Base-by-base conservation (phyloP, 2,113 vertebrate species). In the Myiozetetes cayanensis region DNA sequence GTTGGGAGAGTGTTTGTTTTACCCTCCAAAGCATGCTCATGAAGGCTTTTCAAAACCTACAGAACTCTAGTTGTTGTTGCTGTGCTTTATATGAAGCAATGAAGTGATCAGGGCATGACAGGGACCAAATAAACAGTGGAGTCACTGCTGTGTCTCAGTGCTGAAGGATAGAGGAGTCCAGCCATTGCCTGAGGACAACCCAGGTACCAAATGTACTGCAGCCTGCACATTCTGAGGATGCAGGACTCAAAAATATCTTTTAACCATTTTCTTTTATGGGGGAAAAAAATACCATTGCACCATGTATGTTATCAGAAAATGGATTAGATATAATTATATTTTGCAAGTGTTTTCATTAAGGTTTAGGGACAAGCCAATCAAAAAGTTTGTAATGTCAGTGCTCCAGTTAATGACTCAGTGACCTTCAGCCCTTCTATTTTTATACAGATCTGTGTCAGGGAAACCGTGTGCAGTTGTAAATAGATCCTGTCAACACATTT, bases 401-500 rank as follows among this genome's bases (percentile, higher is more conserved):
- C 18, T 85, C 39, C 50, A 90, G n/a, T 66, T 93, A 94, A 81
- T 28, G 53, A 84, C 30, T 82, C 75, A 61, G 47, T 61, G 77
- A 30, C 79, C 41, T 92, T 83, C 93, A 86, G 59, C 25, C 43
- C 27, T 91, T 91, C 68, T 96, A 31, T 85, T 95, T 92, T 93
- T 39, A 70, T 83, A 44, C 35, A 87, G 41, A 84, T 92, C 66
- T 95, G 35, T 89, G 50, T 78, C 66, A 93, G 39, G 6, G 44
- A 76, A 84, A 87, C 8, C 47, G 47, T 23, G 25, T n/a, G 58
- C 74, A 86, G 83, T 41, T 79, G 39, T 46, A 91, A 76, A 87
- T 84, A 95, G 97, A 90, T 81, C 52, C 46, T 85, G 25, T 41
- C 85, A 91, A 94, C 44, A 87, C 9, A 67, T 58, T 95, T 65